A percentile compares a stretch with the other conserved stretches of the same genome.
These are phyloP conservation scores for Aphaenogaster rudis DNA, from an alignment of 1,140 invertebrate genomes.

Conservation along the genomic window DNA sequence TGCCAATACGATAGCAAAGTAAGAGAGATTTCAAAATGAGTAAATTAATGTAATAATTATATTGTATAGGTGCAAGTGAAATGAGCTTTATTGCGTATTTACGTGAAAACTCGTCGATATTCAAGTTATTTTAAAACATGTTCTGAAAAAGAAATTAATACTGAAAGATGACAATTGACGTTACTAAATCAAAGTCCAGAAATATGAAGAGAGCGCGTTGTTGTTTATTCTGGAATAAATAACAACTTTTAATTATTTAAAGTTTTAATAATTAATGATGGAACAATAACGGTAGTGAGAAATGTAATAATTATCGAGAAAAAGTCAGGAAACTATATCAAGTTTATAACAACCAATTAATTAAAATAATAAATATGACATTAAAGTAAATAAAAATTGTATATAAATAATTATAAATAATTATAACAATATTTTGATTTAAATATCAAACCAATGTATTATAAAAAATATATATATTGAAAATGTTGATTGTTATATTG, in stretches of 20 bases:
- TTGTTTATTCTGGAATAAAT: neutral
- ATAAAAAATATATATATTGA: neutral
- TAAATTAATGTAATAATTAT: constrained; percentile 17
- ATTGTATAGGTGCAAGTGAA: neutral
- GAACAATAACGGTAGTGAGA: neutral
- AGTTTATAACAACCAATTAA: neutral
- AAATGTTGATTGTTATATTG: neutral
- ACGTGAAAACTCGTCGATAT: neutral
- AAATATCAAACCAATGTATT: neutral
- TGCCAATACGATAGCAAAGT: neutral
- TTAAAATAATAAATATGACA: neutral
- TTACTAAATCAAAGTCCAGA: neutral
- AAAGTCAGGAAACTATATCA: neutral
- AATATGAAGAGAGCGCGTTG: neutral
- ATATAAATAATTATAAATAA: constrained; percentile 1
- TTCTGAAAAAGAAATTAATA: neutral
- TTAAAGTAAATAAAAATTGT: neutral
- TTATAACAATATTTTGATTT: neutral
- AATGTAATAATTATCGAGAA: neutral
- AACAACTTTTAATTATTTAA: constrained; percentile 9
- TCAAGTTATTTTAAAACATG: neutral
- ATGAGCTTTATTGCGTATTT: neutral
- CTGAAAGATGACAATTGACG: neutral
- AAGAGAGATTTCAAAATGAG: constrained; percentile 18
- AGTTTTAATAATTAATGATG: neutral